phyloP scores from a whole-genome alignment of 2,113 vertebrate genomes.

The Scalopus aquaticus region DNA sequence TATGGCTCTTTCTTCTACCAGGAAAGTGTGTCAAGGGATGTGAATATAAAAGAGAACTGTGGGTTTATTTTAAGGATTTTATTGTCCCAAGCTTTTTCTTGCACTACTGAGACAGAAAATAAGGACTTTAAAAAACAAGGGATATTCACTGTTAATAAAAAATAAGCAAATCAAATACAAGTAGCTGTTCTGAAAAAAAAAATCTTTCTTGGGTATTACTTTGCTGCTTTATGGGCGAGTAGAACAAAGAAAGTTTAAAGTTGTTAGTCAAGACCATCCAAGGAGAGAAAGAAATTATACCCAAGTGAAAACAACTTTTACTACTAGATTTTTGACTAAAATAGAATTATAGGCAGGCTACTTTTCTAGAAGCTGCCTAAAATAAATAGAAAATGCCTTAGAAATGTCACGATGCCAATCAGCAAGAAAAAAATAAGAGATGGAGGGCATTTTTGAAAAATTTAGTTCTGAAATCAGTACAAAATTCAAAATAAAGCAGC shows the following conservation, averaged over 20 bases:
- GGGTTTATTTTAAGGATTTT: neutral
- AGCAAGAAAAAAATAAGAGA: neutral
- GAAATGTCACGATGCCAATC: neutral
- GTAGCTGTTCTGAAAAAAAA: neutral
- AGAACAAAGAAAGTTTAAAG: neutral
- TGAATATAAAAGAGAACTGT: neutral
- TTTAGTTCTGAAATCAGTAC: neutral
- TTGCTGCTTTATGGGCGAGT: neutral
- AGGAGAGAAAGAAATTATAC: neutral
- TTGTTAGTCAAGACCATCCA: neutral
- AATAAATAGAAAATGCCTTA: neutral
- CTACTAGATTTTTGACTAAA: neutral
- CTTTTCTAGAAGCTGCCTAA: neutral
- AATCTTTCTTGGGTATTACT: neutral
- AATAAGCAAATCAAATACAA: neutral
- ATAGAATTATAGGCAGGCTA: neutral
- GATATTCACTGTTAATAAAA: neutral
- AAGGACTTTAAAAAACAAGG: neutral
- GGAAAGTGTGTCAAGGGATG: neutral
- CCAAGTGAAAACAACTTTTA: neutral
- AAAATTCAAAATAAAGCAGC: conserved; percentile 12
- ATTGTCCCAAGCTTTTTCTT: neutral
- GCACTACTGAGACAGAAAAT: neutral
- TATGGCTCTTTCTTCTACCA: neutral
- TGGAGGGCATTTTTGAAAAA: neutral